phyloP scores from a whole-genome alignment of 2,797 vertebrate species.

The Fistularia tabacaria region DNA sequence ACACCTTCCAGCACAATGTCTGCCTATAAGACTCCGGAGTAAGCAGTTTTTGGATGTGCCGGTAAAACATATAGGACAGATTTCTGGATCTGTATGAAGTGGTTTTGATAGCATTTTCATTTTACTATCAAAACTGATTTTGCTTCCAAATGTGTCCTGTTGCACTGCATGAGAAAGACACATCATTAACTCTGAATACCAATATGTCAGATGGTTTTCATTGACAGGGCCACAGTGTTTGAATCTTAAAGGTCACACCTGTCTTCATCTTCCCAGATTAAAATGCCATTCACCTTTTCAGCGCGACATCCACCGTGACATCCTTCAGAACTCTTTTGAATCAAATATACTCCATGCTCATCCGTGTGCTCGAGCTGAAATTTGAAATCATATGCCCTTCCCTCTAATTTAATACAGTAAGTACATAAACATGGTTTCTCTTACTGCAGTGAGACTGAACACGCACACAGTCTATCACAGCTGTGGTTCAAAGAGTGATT shows the following conservation, averaged over 20 bases:
- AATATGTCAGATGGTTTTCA: constrained; percentile 44
- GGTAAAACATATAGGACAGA: too few relatives aligned
- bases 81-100: constrained; percentile 47
- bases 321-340: constrained; percentile 33
- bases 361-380: constrained; percentile 23
- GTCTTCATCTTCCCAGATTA: constrained; percentile 57
- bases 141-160: too few relatives aligned
- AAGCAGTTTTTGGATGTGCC: too few relatives aligned
- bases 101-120: constrained; percentile 20
- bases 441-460: constrained; percentile 35
- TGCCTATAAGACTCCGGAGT: background rate
- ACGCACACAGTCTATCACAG: constrained; percentile 29
- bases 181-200: background rate
- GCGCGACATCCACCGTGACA: constrained; percentile 41
- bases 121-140: too few relatives aligned
- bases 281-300: constrained; percentile 47
- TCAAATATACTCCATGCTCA: constrained; percentile 11
- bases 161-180: too few relatives aligned
- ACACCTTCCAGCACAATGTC: too few relatives aligned
- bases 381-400: constrained; percentile 24
- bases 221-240: constrained; percentile 39
- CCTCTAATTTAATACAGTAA: constrained; percentile 11
- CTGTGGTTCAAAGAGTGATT: constrained; percentile 50
- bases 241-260: constrained; percentile 33
- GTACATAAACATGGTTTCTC: constrained; percentile 22